Evolutionary conservation across 2,797 vertebrate genomes (phyloP).

Genomic region (Coluber constrictor): DNA sequence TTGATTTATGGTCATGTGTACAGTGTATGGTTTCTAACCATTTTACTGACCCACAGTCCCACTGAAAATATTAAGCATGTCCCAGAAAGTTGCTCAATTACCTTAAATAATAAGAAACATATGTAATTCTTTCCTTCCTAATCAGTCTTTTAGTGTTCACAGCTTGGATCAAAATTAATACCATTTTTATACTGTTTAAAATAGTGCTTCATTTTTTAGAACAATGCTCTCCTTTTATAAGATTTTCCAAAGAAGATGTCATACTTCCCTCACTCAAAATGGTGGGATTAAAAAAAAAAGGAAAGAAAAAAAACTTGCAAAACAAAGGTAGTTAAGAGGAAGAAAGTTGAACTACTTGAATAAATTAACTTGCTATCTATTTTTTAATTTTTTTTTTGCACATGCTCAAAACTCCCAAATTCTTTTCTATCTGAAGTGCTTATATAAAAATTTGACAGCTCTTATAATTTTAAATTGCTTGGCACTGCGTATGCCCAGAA

Average conservation of each 20-base stretch:
- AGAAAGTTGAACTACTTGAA: constrained; percentile 74
- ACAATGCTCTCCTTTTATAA: constrained; percentile 58
- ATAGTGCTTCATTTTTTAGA: constrained; percentile 61
- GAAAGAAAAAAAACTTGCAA: constrained; percentile 67
- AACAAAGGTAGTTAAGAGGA: constrained; percentile 72
- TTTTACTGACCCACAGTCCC: neutral
- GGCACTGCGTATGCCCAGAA: constrained; percentile 81
- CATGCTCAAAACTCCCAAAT: constrained; percentile 78
- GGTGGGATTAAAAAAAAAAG: constrained; percentile 58
- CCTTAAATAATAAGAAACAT: constrained; percentile 61
- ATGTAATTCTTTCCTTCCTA: constrained; percentile 33
- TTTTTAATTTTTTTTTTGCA: constrained; percentile 49
- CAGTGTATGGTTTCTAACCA: neutral
- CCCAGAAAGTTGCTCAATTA: neutral
- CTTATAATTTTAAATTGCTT: constrained; percentile 85
- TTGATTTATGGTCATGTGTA: neutral
- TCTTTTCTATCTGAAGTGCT: constrained; percentile 80
- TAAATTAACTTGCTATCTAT: constrained; percentile 76
- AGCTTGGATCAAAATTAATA: constrained; percentile 69
- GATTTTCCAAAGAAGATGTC: constrained; percentile 69
- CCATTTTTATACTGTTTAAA: constrained; percentile 54
- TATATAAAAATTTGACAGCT: constrained; percentile 86
- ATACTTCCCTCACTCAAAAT: neutral
- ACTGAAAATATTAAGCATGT: neutral
- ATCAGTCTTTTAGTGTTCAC: constrained; percentile 54